Base-by-base conservation (phyloP, 2,113 vertebrate genomes). In the Arizona elegans region DNA sequence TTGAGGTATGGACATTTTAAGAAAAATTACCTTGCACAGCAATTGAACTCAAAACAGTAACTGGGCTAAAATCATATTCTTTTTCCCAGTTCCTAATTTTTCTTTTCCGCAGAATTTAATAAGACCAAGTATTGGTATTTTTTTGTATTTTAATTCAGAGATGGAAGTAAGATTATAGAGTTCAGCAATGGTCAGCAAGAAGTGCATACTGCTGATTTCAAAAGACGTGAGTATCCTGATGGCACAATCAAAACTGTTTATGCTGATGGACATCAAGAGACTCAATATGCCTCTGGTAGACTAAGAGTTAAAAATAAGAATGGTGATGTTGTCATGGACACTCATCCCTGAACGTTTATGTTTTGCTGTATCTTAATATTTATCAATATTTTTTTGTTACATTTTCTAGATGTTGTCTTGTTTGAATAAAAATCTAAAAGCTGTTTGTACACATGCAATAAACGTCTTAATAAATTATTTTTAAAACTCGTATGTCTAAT, bases 181-280 rank as follows among this genome's bases (percentile, higher is more conserved):
- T 99, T 99, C 96, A 99, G 97, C 97, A 99, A 99, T 0, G 99
- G 99, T 70, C 98, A 99, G 96, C 98, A 97, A 95, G 99, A 99
- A 96, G 95, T 99, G 5, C 99, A 99, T 94, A 99, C 99, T 0
- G 29, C 98, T 0, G 97, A 98, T 58, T 99, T 98, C 96, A 99
- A 99, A 96, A 98, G 98, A 91, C 97, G 99, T 1, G 98, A 99
- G 93, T 99, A 99, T 94, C 98, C 99, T 0, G 99, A 99, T 29
- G 99, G 99, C 9, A 99, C 99, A 0, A 97, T 99, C 91, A 99
- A 99, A 97, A 99, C 99, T 0, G 98, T 99, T 26, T 99, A 98
- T 59, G 1, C 91, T 0, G 98, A 99, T 0, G 99, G 99, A n/a
- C 97, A 98, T 47, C 99, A 99, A 94, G 99, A 99, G 95, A 99